A percentile compares a stretch with the other conserved stretches of the same genome.
These are phyloP conservation scores for Drosophila micromelanica DNA, from an alignment of 1,140 invertebrate genomes.

Conservation along the genomic window DNA sequence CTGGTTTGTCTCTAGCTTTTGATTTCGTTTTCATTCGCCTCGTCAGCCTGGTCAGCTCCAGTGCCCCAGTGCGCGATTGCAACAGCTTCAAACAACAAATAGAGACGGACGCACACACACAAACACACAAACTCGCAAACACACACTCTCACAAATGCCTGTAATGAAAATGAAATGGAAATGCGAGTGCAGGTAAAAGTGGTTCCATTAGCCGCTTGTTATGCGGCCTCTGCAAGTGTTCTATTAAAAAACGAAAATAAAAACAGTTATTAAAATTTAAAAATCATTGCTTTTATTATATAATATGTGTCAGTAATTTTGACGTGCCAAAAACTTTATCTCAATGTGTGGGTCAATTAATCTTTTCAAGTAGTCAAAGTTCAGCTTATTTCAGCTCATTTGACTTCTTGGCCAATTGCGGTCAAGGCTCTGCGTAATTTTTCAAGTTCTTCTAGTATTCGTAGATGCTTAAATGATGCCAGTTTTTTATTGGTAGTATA, in stretches of 20 bases:
- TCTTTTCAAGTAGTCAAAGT: too few species aligned
- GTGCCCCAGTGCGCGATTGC: slow-evolving; percentile 38
- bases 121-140: slow-evolving; percentile 6
- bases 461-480: too few species aligned
- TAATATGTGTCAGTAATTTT: neutral
- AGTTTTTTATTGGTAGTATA: too few species aligned
- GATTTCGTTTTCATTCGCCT: slow-evolving; percentile 56
- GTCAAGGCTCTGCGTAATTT: too few species aligned
- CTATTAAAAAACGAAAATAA: too few species aligned
- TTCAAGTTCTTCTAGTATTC: too few species aligned
- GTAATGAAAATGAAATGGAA: slow-evolving; percentile 45
- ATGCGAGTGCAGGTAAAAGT: slow-evolving; percentile 42
- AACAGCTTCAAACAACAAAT: slow-evolving; percentile 39
- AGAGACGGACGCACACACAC: slow-evolving; percentile 5
- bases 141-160: slow-evolving; percentile 6
- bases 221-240: neutral
- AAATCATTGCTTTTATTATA: neutral
- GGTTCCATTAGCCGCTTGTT: slow-evolving; percentile 25
- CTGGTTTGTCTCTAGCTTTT: slow-evolving; percentile 56
- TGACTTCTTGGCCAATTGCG: too few species aligned
- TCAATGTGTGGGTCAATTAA: slow-evolving; percentile 1
- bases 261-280: too few species aligned
- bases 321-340: too few species aligned
- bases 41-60: slow-evolving; percentile 44
- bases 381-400: too few species aligned